A percentile compares a stretch with the other conserved stretches of the same genome.
Evolutionary conservation across 2,797 vertebrate species (phyloP).

Genomic region (Xenopus petersii): DNA sequence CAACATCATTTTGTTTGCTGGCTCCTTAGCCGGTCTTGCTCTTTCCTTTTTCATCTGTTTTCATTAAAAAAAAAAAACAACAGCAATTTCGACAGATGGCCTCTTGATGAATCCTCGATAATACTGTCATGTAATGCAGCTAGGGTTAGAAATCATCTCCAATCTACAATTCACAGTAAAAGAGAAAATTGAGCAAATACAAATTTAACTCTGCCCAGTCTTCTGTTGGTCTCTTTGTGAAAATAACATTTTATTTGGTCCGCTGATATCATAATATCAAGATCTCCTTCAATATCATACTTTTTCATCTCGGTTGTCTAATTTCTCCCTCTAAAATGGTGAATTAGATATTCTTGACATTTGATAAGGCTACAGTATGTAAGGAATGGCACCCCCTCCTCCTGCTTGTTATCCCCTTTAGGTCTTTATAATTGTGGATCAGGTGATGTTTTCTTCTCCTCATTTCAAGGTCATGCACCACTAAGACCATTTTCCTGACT

Average conservation of each 20-base stretch:
- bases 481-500: constrained; percentile 98
- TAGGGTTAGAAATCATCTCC: constrained; percentile 99
- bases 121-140: constrained; percentile 99
- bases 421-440: constrained; percentile 96
- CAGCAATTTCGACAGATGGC: constrained; percentile 99
- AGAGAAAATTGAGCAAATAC: constrained; percentile 92
- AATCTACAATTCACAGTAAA: constrained; percentile 93
- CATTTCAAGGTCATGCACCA: constrained; percentile 99
- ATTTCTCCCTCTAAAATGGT: constrained; percentile 39
- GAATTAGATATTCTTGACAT: constrained; percentile 62
- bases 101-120: constrained; percentile 99
- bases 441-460: constrained; percentile 99
- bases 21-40: constrained; percentile 73
- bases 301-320: constrained; percentile 59
- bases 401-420: constrained; percentile 60
- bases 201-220: constrained; percentile 79
- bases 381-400: constrained; percentile 58
- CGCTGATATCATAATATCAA: constrained; percentile 47
- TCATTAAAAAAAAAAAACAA: constrained; percentile 51
- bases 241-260: constrained; percentile 50
- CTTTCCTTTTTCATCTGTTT: constrained; percentile 78
- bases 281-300: constrained; percentile 46
- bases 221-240: constrained; percentile 72
- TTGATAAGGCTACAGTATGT: constrained; percentile 52
- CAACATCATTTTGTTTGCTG: constrained; percentile 72